phyloP scores from a whole-genome alignment of 2,797 vertebrate species.

The Geotria australis region DNA sequence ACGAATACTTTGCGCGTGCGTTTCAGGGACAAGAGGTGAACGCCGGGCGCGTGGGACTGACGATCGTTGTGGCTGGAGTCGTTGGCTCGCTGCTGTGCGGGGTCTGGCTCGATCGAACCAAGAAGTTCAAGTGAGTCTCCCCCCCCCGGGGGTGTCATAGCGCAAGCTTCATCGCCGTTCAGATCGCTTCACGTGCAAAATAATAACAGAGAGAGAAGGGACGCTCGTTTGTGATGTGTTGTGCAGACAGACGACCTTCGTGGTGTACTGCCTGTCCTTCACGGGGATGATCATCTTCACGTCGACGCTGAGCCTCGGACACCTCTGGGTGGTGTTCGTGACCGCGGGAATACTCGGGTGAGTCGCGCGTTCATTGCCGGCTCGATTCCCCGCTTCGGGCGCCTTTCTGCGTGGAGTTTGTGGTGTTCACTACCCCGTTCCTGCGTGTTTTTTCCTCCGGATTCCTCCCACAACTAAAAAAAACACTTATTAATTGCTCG shows the following conservation, averaged over 20 bases:
- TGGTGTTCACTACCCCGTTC: no score
- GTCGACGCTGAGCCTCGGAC: conserved; percentile 31
- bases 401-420: no score
- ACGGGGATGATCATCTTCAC: conserved; percentile 50
- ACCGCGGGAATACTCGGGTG: conserved; percentile 53
- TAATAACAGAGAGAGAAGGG: no score
- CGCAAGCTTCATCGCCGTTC: no score
- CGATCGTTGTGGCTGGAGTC: conserved; percentile 58
- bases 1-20: no score
- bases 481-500: no score
- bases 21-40: conserved; percentile 60
- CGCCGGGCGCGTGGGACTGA: conserved; percentile 75
- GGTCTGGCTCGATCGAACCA: conserved; percentile 73
- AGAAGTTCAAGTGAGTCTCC: conserved; percentile 67
- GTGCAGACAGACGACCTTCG: conserved; percentile 44
- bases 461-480: no score
- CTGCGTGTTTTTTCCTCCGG: no score
- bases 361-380: conserved; percentile 5
- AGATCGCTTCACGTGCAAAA: no score
- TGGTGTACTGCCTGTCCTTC: conserved; percentile 40
- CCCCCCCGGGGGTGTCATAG: no score
- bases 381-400: no score
- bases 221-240: conserved; percentile 2
- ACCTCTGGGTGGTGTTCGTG: conserved; percentile 65
- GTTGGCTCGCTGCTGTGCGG: conserved; percentile 53